A percentile compares a stretch with the other conserved stretches of the same genome.
phyloP scores from a whole-genome alignment of 2,888 invertebrate species.

The Plusia festucae region DNA sequence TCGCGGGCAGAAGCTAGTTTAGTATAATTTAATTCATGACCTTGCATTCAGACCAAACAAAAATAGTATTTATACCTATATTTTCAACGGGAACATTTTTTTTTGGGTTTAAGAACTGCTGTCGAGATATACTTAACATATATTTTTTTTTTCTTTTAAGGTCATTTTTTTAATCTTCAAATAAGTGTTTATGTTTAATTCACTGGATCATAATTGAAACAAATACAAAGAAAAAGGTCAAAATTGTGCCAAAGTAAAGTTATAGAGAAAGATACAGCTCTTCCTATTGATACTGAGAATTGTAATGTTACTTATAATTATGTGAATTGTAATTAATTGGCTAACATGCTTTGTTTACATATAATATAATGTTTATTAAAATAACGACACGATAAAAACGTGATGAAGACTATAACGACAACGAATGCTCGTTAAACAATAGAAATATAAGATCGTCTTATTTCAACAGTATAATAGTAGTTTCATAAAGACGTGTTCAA shows the following conservation, averaged over 20 bases:
- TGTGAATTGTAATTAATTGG: constrained; percentile 18
- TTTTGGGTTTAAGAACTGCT: no score
- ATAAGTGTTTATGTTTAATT: constrained; percentile 11
- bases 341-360: constrained; percentile 18
- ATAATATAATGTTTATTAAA: constrained; percentile 20
- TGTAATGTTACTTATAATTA: constrained; percentile 19
- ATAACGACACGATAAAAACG: not conserved
- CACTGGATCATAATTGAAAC: constrained; percentile 6
- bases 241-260: constrained; percentile 12
- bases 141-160: no score
- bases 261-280: constrained; percentile 6
- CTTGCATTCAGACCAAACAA: no score
- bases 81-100: no score
- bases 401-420: not conserved
- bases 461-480: not conserved
- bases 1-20: no score
- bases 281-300: constrained; percentile 20
- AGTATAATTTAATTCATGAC: no score
- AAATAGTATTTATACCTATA: no score
- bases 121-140: constrained; percentile 25
- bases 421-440: not conserved
- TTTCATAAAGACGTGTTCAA: not conserved
- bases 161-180: no score
- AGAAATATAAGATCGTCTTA: not conserved
- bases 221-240: constrained; percentile 13